Evolutionary conservation across 2,888 invertebrate species (phyloP).

Genomic region (Lasioglossum zephyrum): DNA sequence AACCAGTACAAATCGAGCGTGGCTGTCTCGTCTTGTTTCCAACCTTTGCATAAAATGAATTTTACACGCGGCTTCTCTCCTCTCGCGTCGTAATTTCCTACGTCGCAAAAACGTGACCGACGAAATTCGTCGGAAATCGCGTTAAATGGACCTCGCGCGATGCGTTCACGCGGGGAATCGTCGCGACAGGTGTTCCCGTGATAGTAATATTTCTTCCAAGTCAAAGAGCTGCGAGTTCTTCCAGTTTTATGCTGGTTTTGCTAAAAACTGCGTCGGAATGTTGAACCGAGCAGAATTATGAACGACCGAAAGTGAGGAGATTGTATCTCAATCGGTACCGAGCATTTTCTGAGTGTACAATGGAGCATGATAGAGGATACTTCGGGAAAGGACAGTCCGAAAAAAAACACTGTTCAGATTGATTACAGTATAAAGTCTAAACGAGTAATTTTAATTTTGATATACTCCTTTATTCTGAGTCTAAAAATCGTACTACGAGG

Average conservation of each 20-base stretch:
- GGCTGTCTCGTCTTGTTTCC: constrained; percentile 21
- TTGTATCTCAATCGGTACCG: not conserved
- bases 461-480: too few species aligned
- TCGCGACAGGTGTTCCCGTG: not conserved
- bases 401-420: not conserved
- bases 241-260: not conserved
- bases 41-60: constrained; percentile 28
- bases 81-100: not conserved
- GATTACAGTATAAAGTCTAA: not conserved
- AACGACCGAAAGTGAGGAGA: not conserved
- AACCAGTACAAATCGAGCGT: constrained; percentile 56
- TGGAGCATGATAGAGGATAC: not conserved
- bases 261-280: not conserved
- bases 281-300: not conserved
- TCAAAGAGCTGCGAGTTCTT: not conserved
- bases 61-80: not conserved
- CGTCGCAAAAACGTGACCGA: not conserved
- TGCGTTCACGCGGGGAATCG: not conserved
- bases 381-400: not conserved
- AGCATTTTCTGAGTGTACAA: not conserved
- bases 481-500: too few species aligned
- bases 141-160: not conserved
- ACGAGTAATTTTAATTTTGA: not conserved
- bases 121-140: not conserved
- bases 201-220: not conserved